phyloP scores from a whole-genome alignment of 2,113 vertebrate genomes.

The Myotis yumanensis region DNA sequence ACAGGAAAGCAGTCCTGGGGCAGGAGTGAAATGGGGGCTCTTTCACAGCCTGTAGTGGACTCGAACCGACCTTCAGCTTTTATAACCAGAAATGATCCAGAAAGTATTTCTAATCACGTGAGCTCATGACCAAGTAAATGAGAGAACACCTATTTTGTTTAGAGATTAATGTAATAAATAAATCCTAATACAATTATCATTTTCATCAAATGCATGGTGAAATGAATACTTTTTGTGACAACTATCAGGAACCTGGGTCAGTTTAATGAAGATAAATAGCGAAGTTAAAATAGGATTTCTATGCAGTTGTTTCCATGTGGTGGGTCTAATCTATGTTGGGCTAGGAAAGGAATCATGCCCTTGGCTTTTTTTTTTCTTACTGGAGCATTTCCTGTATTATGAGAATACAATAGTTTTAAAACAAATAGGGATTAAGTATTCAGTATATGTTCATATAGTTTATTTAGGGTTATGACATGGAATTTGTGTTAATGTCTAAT shows the following conservation, averaged over 20 bases:
- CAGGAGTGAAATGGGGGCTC: slow-evolving; percentile 43
- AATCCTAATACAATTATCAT: background rate
- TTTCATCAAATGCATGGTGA: background rate
- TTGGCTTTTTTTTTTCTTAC: background rate
- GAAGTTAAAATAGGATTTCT: slow-evolving; percentile 38
- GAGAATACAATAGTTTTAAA: background rate
- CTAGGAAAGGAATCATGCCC: background rate
- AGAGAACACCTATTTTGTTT: slow-evolving; percentile 56
- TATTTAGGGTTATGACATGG: background rate
- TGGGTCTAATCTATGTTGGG: background rate
- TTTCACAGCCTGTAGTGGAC: background rate
- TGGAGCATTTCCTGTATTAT: background rate
- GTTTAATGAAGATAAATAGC: slow-evolving; percentile 21
- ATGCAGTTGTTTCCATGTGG: background rate
- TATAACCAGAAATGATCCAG: slow-evolving; percentile 43
- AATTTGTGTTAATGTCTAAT: slow-evolving; percentile 10
- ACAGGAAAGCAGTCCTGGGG: slow-evolving; percentile 50
- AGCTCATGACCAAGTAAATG: slow-evolving; percentile 28
- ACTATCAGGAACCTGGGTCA: background rate
- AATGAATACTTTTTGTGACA: background rate
- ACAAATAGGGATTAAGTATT: background rate
- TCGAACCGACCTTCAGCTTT: slow-evolving; percentile 52
- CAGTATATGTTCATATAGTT: background rate
- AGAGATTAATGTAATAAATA: background rate
- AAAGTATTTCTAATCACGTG: slow-evolving; percentile 40